Conservation (phyloP, 92 coral and sea anemone species). For the Metridium senile region DNA sequence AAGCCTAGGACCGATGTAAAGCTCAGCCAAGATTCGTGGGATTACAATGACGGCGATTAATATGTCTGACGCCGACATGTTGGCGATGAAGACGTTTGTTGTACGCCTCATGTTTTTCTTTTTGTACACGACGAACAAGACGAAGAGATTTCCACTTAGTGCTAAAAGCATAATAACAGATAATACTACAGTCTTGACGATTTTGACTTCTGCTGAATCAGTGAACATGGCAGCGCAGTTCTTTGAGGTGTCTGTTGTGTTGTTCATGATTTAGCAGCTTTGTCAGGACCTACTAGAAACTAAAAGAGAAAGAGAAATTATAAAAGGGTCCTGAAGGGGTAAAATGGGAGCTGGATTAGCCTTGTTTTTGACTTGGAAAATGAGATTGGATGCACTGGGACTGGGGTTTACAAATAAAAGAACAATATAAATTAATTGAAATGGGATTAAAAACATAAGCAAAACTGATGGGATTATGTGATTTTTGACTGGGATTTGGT, state of each 20-base stretch:
- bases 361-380: too few species aligned
- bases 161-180: conserved; percentile 6
- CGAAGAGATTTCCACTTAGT: conserved; percentile 8
- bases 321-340: too few species aligned
- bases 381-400: too few species aligned
- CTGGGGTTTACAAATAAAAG: too few species aligned
- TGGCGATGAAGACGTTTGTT: conserved; percentile 28
- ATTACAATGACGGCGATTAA: conserved; percentile 11
- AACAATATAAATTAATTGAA: too few species aligned
- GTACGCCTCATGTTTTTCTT: conserved; percentile 18
- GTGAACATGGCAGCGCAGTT: background rate
- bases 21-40: conserved; percentile 10
- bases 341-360: too few species aligned
- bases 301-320: background rate
- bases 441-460: too few species aligned
- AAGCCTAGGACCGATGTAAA: conserved; percentile 4
- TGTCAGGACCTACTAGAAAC: background rate
- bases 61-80: conserved; percentile 27
- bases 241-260: background rate
- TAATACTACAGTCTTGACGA: conserved; percentile 1
- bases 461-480: too few species aligned
- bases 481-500: too few species aligned
- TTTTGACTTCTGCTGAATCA: conserved; percentile 6
- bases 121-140: conserved; percentile 2
- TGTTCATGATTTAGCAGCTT: background rate